Base-by-base conservation (phyloP, 2,888 invertebrate species). In the Hoplodrina blanda region DNA sequence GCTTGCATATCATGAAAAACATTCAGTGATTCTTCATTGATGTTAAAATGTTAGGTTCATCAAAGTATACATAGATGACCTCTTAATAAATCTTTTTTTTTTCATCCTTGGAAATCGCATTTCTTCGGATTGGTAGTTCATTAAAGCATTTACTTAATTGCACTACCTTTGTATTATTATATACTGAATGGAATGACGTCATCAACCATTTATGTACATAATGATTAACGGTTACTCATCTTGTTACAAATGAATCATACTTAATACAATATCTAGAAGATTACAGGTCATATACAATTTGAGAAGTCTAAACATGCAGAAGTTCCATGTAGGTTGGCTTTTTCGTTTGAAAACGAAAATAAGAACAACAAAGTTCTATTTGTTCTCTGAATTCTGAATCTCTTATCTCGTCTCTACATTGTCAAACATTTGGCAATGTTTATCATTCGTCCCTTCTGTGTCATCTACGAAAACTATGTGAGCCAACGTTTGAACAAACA, bases 191-290 rank as follows among this genome's bases (percentile, higher is more conserved):
- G 85, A 87, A 87, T 88, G 84, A 81, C 81, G 84, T 85, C 80
- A 77, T 53, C 62, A 25, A 76, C 64, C 59, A 83, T 87, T 78
- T 91, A 83, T 89, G 83, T 90, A 86, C 85, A 78, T 78, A 82
- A 80, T 87, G 85, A 88, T 86, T 87, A 77, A 74, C 33, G 81
- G 86, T 81, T 81, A 90, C 81, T 91, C 90, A 91, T 83, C 72
- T 80, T 71, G 85, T 74, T 11, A 30, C 73, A 76, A 82, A 64
- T 88, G 81, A 86, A 60, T 81, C 81, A 85, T 59, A 49, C 62
- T 65, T 11, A 49, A 79, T 50, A 37, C 19, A 59, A 71, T 63
- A 62, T n/a, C 37, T 71, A 30, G 37, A 19, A 62, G 53, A 62
- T 66, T 73, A 63, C 10, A 64, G 30, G 57, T 59, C 30, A 78